Evolutionary conservation across 2,113 vertebrate genomes (phyloP), one percentile per base, ranked within the genome.

Genomic region (Caranx melampygus): DNA sequence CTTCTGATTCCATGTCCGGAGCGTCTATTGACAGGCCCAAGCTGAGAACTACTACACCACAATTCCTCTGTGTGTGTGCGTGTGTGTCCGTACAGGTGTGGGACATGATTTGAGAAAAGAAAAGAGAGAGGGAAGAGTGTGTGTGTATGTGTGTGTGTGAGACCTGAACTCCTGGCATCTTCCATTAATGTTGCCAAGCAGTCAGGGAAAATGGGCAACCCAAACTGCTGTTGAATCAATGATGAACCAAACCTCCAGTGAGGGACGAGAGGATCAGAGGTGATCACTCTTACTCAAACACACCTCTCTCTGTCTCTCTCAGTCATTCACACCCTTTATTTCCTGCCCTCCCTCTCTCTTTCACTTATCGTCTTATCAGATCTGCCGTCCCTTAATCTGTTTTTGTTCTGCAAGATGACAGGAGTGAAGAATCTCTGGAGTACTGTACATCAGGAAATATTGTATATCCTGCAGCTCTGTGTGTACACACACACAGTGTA

Each of bases 1-100:
- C 80, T 82, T 78, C 76, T 11, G 51, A 86, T 88, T 90, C 78
- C 72, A 54, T 1, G 16, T 85, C 66, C 60, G 70, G 49, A 71
- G 54, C 55, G 15, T 21, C 62, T 73, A 88, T 84, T 84, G 66
- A 21, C 78, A 76, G 72, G 35, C 26, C 49, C 8, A 6, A 35
- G 26, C 54, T 44, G 57, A 72, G 65, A 45, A 44, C 63, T 26
- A 65, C 82, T 57, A 47, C 65, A 11, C 34, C 57, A 31, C 0
- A 61, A 68, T 57, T 65, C 74, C 63, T 78, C 44, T 15, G 63
- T 55, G 40, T 45, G 65, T 40, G 47, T 54, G 59, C 49, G 72
- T 2, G 37, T 34, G 57, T 49, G 16, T 72, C 58, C 76, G 20
- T 62, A 42, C 16, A 44, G 20, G 40, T 44, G 51, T 34, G 55